phyloP scores from a whole-genome alignment of 64 coral and sea anemone genomes.

The Montipora sp. region DNA sequence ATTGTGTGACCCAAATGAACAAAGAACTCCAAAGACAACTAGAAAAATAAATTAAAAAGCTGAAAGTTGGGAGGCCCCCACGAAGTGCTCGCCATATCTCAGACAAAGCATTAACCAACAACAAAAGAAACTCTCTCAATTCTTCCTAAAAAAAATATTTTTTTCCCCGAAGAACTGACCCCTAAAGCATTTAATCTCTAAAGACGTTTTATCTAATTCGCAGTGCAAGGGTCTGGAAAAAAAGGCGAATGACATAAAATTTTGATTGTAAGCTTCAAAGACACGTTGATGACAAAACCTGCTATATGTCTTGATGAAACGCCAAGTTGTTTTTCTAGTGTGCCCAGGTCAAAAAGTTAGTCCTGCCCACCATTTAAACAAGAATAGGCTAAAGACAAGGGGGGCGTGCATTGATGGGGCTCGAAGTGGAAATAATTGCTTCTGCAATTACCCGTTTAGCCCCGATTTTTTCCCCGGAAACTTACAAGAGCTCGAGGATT shows the following conservation, averaged over 20 bases:
- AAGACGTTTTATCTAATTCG: background rate
- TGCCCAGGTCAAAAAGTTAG: slow-evolving; percentile 53
- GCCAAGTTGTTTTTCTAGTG: slow-evolving; percentile 55
- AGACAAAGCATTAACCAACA: slow-evolving; percentile 3
- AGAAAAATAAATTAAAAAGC: background rate
- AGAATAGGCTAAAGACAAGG: slow-evolving; percentile 45
- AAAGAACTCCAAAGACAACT: background rate
- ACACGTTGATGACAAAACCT: slow-evolving; percentile 34
- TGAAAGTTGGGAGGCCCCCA: background rate
- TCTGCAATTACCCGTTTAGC: background rate
- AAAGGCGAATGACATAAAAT: slow-evolving; percentile 18
- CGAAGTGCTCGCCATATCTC: background rate
- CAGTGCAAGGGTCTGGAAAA: background rate
- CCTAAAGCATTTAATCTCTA: slow-evolving; percentile 2
- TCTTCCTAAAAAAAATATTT: too few relatives aligned
- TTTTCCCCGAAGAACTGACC: background rate
- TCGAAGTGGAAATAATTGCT: slow-evolving; percentile 30
- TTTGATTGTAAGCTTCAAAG: slow-evolving; percentile 32
- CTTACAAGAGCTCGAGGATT: background rate
- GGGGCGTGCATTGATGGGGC: slow-evolving; percentile 22
- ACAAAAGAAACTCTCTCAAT: background rate
- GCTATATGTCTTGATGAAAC: slow-evolving; percentile 13
- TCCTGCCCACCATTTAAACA: slow-evolving; percentile 56
- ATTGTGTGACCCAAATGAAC: background rate
- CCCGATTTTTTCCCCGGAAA: background rate